A percentile compares a stretch with the other conserved stretches of the same genome.
Conservation (phyloP, 2,888 invertebrate genomes). For the Brachypalpus laphriformis region DNA sequence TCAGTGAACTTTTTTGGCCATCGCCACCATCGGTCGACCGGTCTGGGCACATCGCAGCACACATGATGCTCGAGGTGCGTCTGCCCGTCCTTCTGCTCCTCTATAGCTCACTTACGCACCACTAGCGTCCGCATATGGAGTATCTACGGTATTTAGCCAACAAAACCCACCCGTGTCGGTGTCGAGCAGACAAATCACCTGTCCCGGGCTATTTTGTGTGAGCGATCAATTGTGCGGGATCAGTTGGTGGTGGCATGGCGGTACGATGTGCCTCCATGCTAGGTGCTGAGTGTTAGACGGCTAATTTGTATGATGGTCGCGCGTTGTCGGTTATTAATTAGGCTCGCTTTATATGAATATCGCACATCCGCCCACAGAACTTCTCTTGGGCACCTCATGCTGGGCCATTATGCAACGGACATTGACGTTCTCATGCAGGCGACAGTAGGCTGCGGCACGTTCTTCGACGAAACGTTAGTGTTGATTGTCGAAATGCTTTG, state of each 20-base stretch:
- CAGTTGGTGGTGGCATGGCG: not conserved
- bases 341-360: conserved; percentile 62
- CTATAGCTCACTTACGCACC: conserved; percentile 32
- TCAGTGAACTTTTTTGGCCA: conserved; percentile 70
- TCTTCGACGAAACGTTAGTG: conserved; percentile 29
- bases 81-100: conserved; percentile 5
- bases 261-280: not conserved
- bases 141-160: conserved; percentile 29
- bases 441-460: conserved; percentile 54
- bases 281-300: conserved; percentile 65
- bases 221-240: conserved; percentile 58
- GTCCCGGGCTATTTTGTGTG: conserved; percentile 63
- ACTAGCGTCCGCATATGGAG: conserved; percentile 26
- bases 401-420: conserved; percentile 66
- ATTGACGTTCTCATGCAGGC: conserved; percentile 55
- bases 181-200: conserved; percentile 69
- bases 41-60: conserved; percentile 4
- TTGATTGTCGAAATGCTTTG: conserved; percentile 46
- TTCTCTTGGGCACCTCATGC: conserved; percentile 40
- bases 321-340: conserved; percentile 72
- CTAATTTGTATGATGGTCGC: conserved; percentile 70
- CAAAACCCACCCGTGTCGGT: conserved; percentile 32
- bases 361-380: conserved; percentile 72
- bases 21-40: not conserved
- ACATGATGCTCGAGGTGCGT: conserved; percentile 1